Base-by-base conservation (phyloP, 2,113 vertebrate genomes). In the Psettodes erumei region DNA sequence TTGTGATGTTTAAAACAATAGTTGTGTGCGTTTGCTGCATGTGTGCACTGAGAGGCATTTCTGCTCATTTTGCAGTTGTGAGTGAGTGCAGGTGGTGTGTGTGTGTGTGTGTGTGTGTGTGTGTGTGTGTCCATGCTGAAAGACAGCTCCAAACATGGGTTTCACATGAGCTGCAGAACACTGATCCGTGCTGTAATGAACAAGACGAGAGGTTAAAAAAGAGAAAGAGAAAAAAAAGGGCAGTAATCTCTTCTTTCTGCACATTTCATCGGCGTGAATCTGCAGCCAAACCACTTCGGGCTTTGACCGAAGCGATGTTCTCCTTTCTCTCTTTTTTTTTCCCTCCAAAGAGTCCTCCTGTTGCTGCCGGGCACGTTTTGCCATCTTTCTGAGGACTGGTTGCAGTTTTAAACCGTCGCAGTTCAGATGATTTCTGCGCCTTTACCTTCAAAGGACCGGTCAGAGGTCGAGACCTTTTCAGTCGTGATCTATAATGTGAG, bases 131-230 rank as follows among this genome's bases (percentile, higher is more conserved):
- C 6, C 11, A 51, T 13, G 85, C 64, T 77, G 79, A 86, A 68
- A 86, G 85, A 79, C 33, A 15, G 42, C 82, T 81, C 81, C 75
- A 82, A 79, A 84, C 76, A 75, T 23, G 2, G 82, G 75, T 82
- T 81, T 88, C 82, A 86, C 83, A 70, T 78, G 74, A 86, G 50
- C 71, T 51, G 77, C 80, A 71, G 68, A 86, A 86, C 80, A 84
- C 75, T 84, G 86, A 88, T 83, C 84, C 55, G 28, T 86, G 75
- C 51, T 68, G 18, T 62, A 75, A 82, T 75, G 74, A 84, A 79
- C 56, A 72, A 83, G 71, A 81, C 32, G 25, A 67, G 45, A 71
- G 61, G 71, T 60, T 64, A 4, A 10, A 67, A 51, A 77, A 66
- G 45, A 13, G 4, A 13, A 62, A 60, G n/a, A n/a, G n/a, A n/a